Conservation (phyloP, 2,888 invertebrate genomes). For the Acleris emargana region DNA sequence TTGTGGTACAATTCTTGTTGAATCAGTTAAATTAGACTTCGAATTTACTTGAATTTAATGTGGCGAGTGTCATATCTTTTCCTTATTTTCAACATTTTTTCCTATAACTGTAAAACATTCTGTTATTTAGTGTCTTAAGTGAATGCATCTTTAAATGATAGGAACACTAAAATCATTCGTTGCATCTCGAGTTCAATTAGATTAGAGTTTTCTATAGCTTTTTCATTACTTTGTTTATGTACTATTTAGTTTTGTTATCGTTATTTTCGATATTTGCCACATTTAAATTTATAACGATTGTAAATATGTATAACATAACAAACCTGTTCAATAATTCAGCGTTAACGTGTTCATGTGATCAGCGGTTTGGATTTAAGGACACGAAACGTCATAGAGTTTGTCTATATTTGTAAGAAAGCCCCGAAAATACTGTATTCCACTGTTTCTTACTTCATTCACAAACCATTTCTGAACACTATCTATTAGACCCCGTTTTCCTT, state of each 20-base stretch:
- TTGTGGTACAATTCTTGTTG: slow-evolving; percentile 61
- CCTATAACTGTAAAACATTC: slow-evolving; percentile 39
- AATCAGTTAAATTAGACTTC: slow-evolving; percentile 43
- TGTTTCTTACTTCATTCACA: slow-evolving; percentile 1
- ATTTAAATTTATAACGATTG: slow-evolving; percentile 41
- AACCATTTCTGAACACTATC: slow-evolving; percentile 2
- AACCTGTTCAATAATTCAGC: slow-evolving; percentile 40
- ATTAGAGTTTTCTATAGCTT: slow-evolving; percentile 47
- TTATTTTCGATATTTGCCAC: slow-evolving; percentile 69
- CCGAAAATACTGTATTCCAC: slow-evolving; percentile 7
- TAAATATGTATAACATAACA: slow-evolving; percentile 15
- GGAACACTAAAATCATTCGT: neutral
- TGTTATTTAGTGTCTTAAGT: slow-evolving; percentile 37
- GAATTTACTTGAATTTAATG: slow-evolving; percentile 33
- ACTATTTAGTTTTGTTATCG: slow-evolving; percentile 44
- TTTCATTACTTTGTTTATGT: slow-evolving; percentile 35
- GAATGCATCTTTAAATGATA: slow-evolving; percentile 2
- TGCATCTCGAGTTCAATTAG: slow-evolving; percentile 1
- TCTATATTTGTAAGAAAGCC: slow-evolving; percentile 42
- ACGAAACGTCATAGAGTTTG: slow-evolving; percentile 50
- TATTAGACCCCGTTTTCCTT: slow-evolving; percentile 16
- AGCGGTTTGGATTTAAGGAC: slow-evolving; percentile 49
- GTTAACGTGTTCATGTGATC: slow-evolving; percentile 65
- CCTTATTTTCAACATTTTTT: slow-evolving; percentile 46
- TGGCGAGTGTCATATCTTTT: slow-evolving; percentile 36